Conservation (phyloP, 2,888 invertebrate genomes). For the Tolmerus cingulatus region DNA sequence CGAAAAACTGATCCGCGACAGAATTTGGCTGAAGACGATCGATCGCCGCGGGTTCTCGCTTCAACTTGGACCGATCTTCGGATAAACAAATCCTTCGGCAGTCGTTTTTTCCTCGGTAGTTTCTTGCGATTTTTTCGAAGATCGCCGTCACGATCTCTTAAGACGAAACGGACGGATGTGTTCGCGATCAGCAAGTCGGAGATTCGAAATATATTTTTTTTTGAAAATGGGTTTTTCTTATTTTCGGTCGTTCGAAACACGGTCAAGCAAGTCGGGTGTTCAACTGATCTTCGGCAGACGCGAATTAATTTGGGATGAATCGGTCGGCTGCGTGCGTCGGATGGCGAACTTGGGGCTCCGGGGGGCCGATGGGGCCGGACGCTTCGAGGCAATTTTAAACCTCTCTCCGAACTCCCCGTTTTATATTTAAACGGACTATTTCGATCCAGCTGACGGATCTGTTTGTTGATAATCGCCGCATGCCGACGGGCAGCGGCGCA, state of each 20-base stretch:
- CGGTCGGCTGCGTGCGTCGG: not conserved
- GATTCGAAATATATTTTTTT: not conserved
- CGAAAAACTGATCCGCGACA: not conserved
- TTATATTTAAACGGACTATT: not conserved
- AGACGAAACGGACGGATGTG: not conserved
- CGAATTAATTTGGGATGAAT: conserved; percentile 37
- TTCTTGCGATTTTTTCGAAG: not conserved
- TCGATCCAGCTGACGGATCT: conserved; percentile 1
- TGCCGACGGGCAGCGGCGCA: not conserved
- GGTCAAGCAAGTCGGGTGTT: conserved; percentile 33
- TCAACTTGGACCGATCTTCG: not conserved
- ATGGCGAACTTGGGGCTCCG: not conserved
- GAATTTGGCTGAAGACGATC: not conserved
- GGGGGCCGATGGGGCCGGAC: not conserved
- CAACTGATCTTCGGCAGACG: conserved; percentile 22
- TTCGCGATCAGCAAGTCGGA: not conserved
- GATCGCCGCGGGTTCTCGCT: not conserved
- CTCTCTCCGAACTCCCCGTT: not conserved
- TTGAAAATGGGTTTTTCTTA: not conserved
- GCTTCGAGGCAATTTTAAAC: not conserved
- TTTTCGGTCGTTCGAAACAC: conserved; percentile 33
- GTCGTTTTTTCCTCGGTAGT: not conserved
- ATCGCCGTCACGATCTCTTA: not conserved
- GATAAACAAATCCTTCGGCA: not conserved
- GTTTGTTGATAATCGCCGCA: not conserved